phyloP scores from a whole-genome alignment of 2,888 invertebrate species.

The Philonicus albiceps region DNA sequence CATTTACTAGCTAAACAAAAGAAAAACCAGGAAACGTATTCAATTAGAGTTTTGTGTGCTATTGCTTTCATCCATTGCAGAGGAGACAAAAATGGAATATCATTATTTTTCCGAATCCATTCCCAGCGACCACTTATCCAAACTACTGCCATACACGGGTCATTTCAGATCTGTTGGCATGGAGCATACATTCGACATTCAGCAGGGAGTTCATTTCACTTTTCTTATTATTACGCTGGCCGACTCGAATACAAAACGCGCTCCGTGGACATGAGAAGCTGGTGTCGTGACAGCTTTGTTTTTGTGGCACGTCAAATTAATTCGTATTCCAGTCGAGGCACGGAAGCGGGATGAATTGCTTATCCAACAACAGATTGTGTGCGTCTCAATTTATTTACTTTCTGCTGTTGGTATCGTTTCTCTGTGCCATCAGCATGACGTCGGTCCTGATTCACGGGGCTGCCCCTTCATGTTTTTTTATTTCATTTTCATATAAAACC shows the following conservation, averaged over 20 bases:
- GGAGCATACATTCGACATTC: background rate
- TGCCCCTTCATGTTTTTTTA: background rate
- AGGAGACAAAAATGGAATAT: background rate
- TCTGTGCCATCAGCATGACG: background rate
- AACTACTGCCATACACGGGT: background rate
- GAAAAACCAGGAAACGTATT: background rate
- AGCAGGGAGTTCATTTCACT: background rate
- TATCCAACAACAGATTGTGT: background rate
- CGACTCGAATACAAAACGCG: background rate
- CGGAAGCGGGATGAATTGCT: background rate
- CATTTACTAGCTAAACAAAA: background rate
- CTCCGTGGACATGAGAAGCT: background rate
- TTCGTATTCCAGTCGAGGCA: background rate
- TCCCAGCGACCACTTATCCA: background rate
- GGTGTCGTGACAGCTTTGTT: background rate
- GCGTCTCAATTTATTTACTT: background rate
- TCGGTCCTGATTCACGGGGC: background rate
- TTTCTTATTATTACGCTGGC: background rate
- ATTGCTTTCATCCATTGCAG: background rate
- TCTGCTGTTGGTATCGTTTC: background rate
- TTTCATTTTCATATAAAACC: background rate
- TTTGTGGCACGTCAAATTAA: background rate
- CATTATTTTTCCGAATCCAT: background rate
- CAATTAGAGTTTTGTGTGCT: background rate
- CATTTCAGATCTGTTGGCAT: background rate